Evolutionary conservation across 1,140 invertebrate species (phyloP), one percentile per base, ranked within the genome.

Genomic region (Anoplolepis gracilipes): DNA sequence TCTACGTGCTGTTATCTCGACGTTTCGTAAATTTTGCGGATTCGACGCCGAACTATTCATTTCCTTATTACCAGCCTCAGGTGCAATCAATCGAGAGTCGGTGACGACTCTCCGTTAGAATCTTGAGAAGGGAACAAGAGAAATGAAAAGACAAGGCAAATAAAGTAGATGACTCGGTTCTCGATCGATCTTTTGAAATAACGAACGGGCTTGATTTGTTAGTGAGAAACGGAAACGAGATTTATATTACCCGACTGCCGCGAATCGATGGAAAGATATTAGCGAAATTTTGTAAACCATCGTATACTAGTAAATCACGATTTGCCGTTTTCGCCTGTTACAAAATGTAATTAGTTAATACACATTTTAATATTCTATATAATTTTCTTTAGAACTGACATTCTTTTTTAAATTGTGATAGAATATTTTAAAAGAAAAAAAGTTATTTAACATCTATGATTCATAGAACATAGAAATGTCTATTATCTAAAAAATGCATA

Each of bases 21-120:
- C 61, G 49, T 85, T 84, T 77, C 70, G 61, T 76, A 76, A 84
- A 84, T 84, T 84, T 84, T 22, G 69, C 69, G 42, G 42, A 62
- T 84, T 13, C 53, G 67, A 36, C 69, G 64, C 36, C 1, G 39
- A 75, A 69, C 39, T 28, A 55, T 22, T 39, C 46, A 46, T 85
- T 85, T 85, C 73, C 82, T 85, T 85, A 78, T 85, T 85, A 53
- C 61, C 57, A 62, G 39, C n/a, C 73, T 49, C 73, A 78, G 82
- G 82, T 85, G 73, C 28, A 78, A 78, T 85, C 61, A 53, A 33
- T 28, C n/a, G n/a, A n/a, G n/a, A n/a, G 77, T 77, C 59, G 59
- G 28, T 33, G 59, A 64, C 42, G 59, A 77, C 67, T 85, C 72
- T 57, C 72, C 73, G 73, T 76, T 62, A 85, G 73, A 4, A 59